Conservation (phyloP, 2,797 vertebrate species). For the Malacoraja senta region DNA sequence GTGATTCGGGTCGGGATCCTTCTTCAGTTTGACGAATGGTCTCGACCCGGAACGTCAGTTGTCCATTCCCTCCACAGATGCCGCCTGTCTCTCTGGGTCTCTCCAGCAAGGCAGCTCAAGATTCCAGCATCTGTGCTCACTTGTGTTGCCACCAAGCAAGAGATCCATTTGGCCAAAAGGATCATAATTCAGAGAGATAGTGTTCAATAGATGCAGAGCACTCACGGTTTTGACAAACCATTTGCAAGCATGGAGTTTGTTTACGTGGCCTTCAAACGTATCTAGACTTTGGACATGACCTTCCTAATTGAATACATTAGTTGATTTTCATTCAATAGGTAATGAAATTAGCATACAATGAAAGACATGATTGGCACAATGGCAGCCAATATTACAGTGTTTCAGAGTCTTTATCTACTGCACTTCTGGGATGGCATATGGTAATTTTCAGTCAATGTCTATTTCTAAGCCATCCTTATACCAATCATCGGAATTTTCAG, state of each 20-base stretch:
- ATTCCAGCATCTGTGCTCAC: no score
- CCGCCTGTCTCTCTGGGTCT: no score
- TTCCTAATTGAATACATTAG: slow-evolving; percentile 18
- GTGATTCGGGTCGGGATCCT: no score
- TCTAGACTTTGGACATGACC: slow-evolving; percentile 17
- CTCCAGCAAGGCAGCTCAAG: no score
- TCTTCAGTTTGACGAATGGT: no score
- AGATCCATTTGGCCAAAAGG: not conserved
- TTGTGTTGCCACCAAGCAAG: not conserved
- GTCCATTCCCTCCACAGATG: no score
- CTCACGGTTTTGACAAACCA: not conserved
- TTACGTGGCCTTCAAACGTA: not conserved
- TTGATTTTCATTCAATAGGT: not conserved
- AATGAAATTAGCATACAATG: slow-evolving; percentile 32
- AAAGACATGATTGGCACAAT: not conserved
- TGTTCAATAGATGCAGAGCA: not conserved
- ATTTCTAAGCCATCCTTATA: not conserved
- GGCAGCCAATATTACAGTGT: not conserved
- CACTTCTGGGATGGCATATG: not conserved
- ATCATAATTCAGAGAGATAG: not conserved
- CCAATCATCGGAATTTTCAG: not conserved
- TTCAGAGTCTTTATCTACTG: not conserved
- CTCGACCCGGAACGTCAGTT: no score
- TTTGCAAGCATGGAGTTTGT: not conserved
- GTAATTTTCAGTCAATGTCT: slow-evolving; percentile 13